Evolutionary conservation across 2,888 invertebrate species (phyloP), one percentile per base, ranked within the genome.

Genomic region (Lasius platythorax): DNA sequence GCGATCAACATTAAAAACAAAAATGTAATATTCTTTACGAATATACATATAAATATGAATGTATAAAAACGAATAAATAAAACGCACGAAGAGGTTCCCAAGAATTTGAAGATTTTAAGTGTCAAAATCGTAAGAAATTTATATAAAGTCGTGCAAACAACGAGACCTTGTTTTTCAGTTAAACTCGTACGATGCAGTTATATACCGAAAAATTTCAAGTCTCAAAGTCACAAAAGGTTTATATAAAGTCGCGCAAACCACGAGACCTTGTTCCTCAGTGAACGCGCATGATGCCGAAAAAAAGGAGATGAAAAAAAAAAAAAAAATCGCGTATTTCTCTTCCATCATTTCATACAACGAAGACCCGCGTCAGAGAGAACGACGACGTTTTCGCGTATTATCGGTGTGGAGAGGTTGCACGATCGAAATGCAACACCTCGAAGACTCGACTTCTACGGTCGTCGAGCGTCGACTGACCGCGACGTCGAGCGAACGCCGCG

Each of bases 391-490:
- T 53, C 53, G 53, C 53, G 53, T 53, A 53, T 53, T 5, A 5
- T 53, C 8, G 33, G 18, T 40, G 18, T 23, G 23, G 23, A 23
- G 30, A 53, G 15, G 61, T 87, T 63, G 72, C 74, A 46, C 58
- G 72, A 86, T 86, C 84, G 74, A 23, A 23, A 23, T 0, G 83
- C 74, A 75, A 73, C 81, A 46, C 75, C 23, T 37, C 40, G 8
- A 23, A 11, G 79, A 81, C 61, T 72, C 90, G 86, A 86, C 88
- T 82, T 82, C 2, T 87, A 81, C 90, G 87, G 83, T 90, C 90
- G 89, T 83, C 90, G 82, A 88, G 72, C 86, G 87, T 87, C 89
- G 89, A 90, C 90, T 90, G 90, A 83, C 84, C 88, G 85, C 84
- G 70, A 82, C 46, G 61, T 9, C 72, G 86, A 76, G 81, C 88